Percentiles rank a stretch among this genome's conserved stretches.
These are phyloP conservation scores for Sycophila texana DNA, from an alignment of 2,888 invertebrate genomes.

Conservation along the genomic window DNA sequence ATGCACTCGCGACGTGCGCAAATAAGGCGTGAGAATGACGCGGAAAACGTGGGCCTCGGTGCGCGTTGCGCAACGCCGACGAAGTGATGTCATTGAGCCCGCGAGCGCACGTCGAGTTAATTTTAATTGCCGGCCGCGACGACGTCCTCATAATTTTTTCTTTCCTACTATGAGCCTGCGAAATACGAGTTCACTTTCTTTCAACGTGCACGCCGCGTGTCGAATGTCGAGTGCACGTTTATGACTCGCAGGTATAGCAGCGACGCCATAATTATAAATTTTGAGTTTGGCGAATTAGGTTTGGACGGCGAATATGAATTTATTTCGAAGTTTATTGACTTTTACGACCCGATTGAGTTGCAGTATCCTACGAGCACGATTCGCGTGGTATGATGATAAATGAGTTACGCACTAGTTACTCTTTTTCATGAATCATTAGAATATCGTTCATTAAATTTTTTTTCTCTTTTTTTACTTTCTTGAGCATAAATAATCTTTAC, in stretches of 20 bases:
- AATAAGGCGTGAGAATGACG: constrained; percentile 2
- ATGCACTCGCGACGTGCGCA: neutral
- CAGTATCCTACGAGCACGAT: no score
- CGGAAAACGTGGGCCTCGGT: neutral
- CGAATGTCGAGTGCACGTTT: neutral
- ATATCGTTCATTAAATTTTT: neutral
- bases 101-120: constrained; percentile 12
- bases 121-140: constrained; percentile 25
- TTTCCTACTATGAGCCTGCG: neutral
- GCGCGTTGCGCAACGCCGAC: constrained; percentile 20
- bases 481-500: neutral
- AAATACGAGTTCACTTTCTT: neutral
- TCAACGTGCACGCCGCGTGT: neutral
- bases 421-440: no score
- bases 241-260: neutral
- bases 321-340: no score
- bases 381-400: no score
- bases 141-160: neutral
- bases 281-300: no score
- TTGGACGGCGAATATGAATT: no score
- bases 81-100: neutral
- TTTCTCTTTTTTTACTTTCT: neutral
- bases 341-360: no score
- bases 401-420: no score
- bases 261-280: no score